Percentiles rank a stretch among this genome's conserved stretches.
Conservation (phyloP, 2,113 vertebrate species). For the Dasypus novemcinctus region DNA sequence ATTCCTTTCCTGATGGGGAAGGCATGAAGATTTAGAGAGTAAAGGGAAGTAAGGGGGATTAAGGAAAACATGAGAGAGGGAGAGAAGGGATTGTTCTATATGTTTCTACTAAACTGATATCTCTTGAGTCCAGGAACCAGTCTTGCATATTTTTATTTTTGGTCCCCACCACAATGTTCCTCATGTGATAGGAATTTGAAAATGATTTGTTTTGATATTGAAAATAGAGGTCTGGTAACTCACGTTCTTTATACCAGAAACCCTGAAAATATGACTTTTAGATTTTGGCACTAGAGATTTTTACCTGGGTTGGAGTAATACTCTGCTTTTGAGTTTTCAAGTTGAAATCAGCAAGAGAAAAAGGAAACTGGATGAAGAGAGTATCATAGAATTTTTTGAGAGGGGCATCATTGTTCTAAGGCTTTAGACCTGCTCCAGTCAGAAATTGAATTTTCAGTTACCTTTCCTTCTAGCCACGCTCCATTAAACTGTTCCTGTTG, state of each 20-base stretch:
- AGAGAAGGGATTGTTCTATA: neutral
- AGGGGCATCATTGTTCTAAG: neutral
- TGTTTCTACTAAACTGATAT: neutral
- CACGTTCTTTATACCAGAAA: neutral
- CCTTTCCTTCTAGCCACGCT: neutral
- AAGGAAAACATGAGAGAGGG: neutral
- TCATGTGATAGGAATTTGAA: neutral
- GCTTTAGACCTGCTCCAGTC: neutral
- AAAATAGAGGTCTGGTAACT: slow-evolving; percentile 13
- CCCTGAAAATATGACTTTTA: neutral
- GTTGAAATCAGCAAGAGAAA: neutral
- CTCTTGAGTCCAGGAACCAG: neutral
- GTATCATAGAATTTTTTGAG: neutral
- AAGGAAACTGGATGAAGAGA: neutral
- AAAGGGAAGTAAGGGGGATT: neutral
- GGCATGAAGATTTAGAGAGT: neutral
- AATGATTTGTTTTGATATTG: neutral
- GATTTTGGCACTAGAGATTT: neutral
- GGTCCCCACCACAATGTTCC: neutral
- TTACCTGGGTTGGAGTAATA: slow-evolving; percentile 7
- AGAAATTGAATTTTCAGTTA: neutral
- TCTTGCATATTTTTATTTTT: neutral
- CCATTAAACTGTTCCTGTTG: neutral
- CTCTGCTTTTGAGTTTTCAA: slow-evolving; percentile 41
- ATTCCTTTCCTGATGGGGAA: neutral